phyloP scores from a whole-genome alignment of 2,113 vertebrate genomes.

The Rhinopomastus cyanomelas region DNA sequence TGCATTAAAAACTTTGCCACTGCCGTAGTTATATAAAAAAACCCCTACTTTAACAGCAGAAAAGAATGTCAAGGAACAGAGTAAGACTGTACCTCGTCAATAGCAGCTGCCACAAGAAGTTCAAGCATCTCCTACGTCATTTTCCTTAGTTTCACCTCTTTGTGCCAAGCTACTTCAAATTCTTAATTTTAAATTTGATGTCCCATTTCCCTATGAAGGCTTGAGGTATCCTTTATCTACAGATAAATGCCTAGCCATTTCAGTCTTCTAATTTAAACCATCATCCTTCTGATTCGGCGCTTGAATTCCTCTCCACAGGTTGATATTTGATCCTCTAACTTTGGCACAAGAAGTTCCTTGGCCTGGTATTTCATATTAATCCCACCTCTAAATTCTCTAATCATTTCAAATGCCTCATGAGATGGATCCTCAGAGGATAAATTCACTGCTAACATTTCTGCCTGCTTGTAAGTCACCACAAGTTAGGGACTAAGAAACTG shows the following conservation, averaged over 20 bases:
- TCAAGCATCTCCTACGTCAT: not conserved
- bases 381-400: constrained; percentile 36
- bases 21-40: not conserved
- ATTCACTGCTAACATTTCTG: not conserved
- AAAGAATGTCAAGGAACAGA: not conserved
- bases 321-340: constrained; percentile 20
- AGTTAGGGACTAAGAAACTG: not conserved
- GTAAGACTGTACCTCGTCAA: not conserved
- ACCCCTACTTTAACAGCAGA: not conserved
- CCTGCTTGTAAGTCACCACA: not conserved
- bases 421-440: constrained; percentile 27
- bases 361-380: constrained; percentile 49
- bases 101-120: not conserved
- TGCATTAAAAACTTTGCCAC: not conserved
- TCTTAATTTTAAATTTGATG: not conserved
- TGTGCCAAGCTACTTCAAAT: not conserved
- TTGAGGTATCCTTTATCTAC: not conserved
- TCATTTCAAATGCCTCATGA: constrained; percentile 43
- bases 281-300: not conserved
- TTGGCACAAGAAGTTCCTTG: not conserved
- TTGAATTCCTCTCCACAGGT: not conserved
- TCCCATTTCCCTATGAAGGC: not conserved
- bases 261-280: not conserved
- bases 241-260: not conserved
- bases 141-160: not conserved